phyloP scores from a whole-genome alignment of 2,113 vertebrate genomes.

The Arothron firmamentum region DNA sequence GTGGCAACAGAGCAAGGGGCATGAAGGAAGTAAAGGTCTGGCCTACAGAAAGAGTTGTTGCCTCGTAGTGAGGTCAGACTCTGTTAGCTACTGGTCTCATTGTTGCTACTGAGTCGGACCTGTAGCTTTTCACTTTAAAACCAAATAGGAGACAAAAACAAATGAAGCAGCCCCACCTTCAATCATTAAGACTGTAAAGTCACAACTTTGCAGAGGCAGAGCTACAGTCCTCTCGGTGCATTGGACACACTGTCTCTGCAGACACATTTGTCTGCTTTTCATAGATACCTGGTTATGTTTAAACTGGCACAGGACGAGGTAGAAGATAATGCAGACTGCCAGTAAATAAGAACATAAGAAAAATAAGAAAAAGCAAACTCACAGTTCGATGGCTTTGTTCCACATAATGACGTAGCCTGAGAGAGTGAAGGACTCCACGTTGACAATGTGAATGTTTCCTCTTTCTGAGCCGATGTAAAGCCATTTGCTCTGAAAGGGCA shows the following conservation, averaged over 20 bases:
- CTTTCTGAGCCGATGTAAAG: conserved; percentile 94
- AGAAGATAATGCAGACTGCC: background rate
- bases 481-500: conserved; percentile 99
- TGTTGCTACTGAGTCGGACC: conserved; percentile 48
- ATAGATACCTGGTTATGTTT: conserved; percentile 30
- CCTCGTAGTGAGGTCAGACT: conserved; percentile 51
- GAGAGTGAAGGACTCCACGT: conserved; percentile 98
- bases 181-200: background rate
- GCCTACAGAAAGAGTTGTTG: conserved; percentile 57
- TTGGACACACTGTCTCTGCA: background rate
- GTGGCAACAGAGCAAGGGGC: conserved; percentile 66
- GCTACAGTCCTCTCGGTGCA: conserved; percentile 20
- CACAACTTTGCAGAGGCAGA: background rate
- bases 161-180: background rate
- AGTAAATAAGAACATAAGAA: background rate
- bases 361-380: conserved; percentile 75
- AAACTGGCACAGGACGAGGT: background rate
- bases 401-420: conserved; percentile 99
- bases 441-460: conserved; percentile 98
- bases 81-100: conserved; percentile 58
- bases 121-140: conserved; percentile 10
- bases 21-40: conserved; percentile 45
- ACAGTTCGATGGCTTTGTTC: conserved; percentile 99
- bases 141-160: too few species aligned
- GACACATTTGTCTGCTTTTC: conserved; percentile 19